phyloP scores from a whole-genome alignment of 1,140 invertebrate genomes.

The Drosophila suzukii region DNA sequence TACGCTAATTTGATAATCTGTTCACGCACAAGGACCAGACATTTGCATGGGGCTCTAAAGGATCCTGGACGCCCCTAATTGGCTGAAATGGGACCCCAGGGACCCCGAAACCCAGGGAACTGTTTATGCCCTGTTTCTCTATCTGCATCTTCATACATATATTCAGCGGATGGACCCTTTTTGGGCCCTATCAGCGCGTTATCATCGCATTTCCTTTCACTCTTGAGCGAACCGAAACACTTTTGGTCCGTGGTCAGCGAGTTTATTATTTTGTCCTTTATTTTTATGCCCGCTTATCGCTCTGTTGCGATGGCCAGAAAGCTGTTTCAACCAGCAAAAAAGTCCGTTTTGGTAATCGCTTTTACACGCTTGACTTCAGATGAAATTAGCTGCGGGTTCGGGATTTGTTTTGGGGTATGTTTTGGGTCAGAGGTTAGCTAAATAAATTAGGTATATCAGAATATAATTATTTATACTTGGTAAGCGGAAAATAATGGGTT shows the following conservation, averaged over 20 bases:
- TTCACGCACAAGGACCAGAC: slow-evolving; percentile 74
- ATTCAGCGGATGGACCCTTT: slow-evolving; percentile 39
- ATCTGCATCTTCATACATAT: slow-evolving; percentile 13
- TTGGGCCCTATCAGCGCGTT: slow-evolving; percentile 79
- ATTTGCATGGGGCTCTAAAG: slow-evolving; percentile 80
- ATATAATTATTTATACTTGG: slow-evolving; percentile 21
- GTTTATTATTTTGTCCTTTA: slow-evolving; percentile 80
- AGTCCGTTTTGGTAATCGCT: slow-evolving; percentile 67
- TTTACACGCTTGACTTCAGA: slow-evolving; percentile 76
- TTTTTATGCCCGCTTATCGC: slow-evolving; percentile 66
- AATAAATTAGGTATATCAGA: slow-evolving; percentile 56
- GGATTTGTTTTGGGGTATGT: slow-evolving; percentile 37
- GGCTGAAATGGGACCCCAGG: slow-evolving; percentile 82
- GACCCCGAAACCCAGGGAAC: slow-evolving; percentile 21
- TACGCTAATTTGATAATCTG: slow-evolving; percentile 83
- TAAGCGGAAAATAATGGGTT: background rate
- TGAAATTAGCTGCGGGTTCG: slow-evolving; percentile 69
- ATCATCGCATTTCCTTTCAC: slow-evolving; percentile 79
- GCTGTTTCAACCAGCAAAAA: slow-evolving; percentile 51
- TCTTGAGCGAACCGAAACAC: slow-evolving; percentile 46
- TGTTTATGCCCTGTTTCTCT: slow-evolving; percentile 32
- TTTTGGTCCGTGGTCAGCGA: slow-evolving; percentile 70
- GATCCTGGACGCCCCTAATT: slow-evolving; percentile 75
- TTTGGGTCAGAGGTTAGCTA: slow-evolving; percentile 11
- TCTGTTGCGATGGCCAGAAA: slow-evolving; percentile 42